Evolutionary conservation across 2,797 vertebrate species (phyloP), one percentile per base, ranked within the genome.

Genomic region (Menidia menidia): DNA sequence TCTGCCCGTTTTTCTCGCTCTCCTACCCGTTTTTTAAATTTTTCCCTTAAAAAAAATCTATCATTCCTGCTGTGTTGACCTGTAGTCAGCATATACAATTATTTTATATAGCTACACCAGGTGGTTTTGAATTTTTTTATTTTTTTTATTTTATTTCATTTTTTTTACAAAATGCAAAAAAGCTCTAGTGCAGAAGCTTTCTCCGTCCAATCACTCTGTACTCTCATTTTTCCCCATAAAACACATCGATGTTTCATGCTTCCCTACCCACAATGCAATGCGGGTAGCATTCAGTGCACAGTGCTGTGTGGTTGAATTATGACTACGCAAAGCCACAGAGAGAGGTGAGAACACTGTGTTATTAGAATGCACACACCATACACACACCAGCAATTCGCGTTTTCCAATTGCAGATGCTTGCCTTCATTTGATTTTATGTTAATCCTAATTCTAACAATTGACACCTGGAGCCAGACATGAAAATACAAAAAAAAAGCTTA

Each of bases 221-320:
- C 64, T 30, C 44, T 68, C 71, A 74, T 68, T 70, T 74, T 77
- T 51, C 45, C 80, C 85, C 85, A 45, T 93, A 92, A 94, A 93
- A 89, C 69, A 70, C 82, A 81, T 80, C 81, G 75, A 84, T 68
- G 78, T 85, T 88, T 88, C 90, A 91, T 60, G 86, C 88, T 89
- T 52, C 78, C 78, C 64, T 89, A 85, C 89, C 91, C 90, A 93
- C 85, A 93, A 93, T 92, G 90, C 90, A 81, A 67, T 85, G 89
- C 86, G 82, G 75, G 71, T 63, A 58, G 75, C 25, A 25, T 25
- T 25, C 25, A 25, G 2, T 25, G 25, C 25, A 25, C 25, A 25
- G 25, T 25, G 75, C 85, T 62, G 76, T 92, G 91, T 91, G 80
- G 89, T 86, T 93, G 89, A 92, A 78, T 93, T 92, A 91, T 90